These are phyloP conservation scores for Grammomys surdaster DNA, from an alignment of 2,113 vertebrate genomes.

Conservation along the genomic window DNA sequence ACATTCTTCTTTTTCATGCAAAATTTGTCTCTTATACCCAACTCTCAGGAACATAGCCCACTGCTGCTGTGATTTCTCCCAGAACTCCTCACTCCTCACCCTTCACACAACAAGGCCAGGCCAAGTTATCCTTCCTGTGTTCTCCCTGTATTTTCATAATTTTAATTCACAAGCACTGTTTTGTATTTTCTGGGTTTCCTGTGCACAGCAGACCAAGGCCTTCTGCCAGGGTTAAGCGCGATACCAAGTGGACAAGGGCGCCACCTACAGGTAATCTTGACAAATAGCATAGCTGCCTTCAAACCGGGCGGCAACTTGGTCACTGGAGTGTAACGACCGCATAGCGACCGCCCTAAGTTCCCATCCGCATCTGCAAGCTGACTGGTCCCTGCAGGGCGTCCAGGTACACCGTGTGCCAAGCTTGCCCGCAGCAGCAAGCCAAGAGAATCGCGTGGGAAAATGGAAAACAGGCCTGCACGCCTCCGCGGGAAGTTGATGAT, in stretches of 20 bases:
- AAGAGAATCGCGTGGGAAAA: neutral
- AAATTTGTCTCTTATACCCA: neutral
- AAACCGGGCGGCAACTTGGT: neutral
- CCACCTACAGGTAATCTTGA: slow-evolving; percentile 70
- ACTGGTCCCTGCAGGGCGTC: neutral
- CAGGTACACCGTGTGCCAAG: neutral
- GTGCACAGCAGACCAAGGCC: neutral
- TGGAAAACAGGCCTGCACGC: neutral
- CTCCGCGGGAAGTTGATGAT: neutral
- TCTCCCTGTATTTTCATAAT: neutral
- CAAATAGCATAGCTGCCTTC: neutral
- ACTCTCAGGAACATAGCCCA: neutral
- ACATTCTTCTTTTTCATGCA: neutral
- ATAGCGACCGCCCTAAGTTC: neutral
- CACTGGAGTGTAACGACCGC: neutral
- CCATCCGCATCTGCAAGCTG: neutral
- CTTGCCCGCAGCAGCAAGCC: neutral
- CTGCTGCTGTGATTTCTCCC: no score
- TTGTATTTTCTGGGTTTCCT: neutral
- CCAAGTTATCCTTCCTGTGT: neutral
- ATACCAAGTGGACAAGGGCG: slow-evolving; percentile 67
- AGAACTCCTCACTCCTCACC: neutral
- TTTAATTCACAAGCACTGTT: neutral
- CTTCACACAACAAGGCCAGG: neutral
- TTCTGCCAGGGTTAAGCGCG: neutral